Evolutionary conservation across 2,888 invertebrate genomes (phyloP), one percentile per base, ranked within the genome.

Genomic region (Horisme vitalbata): DNA sequence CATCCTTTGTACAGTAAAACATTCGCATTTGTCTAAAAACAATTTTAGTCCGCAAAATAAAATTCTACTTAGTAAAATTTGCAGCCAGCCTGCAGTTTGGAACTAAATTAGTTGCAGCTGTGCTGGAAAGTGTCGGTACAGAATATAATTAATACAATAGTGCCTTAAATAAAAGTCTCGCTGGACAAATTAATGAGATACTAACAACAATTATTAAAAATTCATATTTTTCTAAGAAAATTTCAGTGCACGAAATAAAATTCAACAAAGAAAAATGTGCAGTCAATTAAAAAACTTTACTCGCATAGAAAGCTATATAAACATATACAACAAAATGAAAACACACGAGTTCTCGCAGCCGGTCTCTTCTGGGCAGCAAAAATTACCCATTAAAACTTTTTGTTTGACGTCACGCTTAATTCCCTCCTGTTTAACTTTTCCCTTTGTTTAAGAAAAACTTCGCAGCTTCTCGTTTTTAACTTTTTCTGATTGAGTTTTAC

Each of bases 361-460:
- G 26, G 33, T 47, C 33, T 34, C 33, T 32, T 15, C 10, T 32
- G 45, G 54, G 35, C 51, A 43, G 57, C 61, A 56, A 63, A 61
- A 60, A 50, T 54, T 54, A 35, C 48, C 45, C 49, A 60, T 65
- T 68, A 57, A 52, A 50, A 53, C 55, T 57, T 73, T 75, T 75
- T 71, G 74, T 77, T 73, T 63, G 61, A 62, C 57, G 60, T 52
- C 57, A 59, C 59, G 57, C 78, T 77, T 76, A 78, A 76, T 79
- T 79, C 65, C 69, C 57, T 55, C 59, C 49, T 50, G 32, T 59
- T 57, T 50, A 61, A 61, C 59, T 64, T 61, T 65, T 60, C 61
- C 59, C 75, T 76, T 79, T 72, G 75, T 75, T 75, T 68, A 72
- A 75, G 75, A 75, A 78, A 75, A 76, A 73, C 63, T 75, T 71